Evolutionary conservation across 2,113 vertebrate genomes (phyloP).

Genomic region (Catharus fuscescens): DNA sequence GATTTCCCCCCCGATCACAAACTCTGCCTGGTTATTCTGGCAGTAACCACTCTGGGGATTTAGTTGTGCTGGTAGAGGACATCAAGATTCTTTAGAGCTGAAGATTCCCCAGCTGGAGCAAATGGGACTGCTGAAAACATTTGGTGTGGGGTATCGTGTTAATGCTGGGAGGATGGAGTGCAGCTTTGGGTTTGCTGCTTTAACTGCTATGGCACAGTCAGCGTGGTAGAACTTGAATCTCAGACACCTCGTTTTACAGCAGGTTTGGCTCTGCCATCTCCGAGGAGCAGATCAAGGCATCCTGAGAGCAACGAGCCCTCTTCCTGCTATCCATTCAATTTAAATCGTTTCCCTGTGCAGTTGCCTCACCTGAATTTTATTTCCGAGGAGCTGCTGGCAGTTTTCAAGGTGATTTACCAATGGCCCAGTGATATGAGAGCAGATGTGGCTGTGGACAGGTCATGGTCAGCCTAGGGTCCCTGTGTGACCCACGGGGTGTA

Average conservation of each 20-base stretch:
- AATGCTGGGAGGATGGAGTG: accelerated
- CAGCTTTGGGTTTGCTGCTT: not conserved
- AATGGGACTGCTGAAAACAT: accelerated
- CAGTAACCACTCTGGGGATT: not conserved
- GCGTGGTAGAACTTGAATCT: accelerated
- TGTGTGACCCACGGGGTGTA: not conserved
- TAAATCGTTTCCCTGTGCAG: not conserved
- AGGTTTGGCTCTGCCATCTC: not conserved
- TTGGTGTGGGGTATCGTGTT: not conserved
- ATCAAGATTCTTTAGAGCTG: not conserved
- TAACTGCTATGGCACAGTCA: not conserved
- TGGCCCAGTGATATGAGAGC: not conserved
- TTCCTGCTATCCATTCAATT: not conserved
- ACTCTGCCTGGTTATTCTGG: not conserved
- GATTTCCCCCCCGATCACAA: not conserved
- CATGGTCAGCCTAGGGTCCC: not conserved
- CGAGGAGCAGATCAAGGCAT: not conserved
- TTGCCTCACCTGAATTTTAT: not conserved
- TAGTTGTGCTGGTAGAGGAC: not conserved
- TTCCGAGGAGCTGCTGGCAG: not conserved
- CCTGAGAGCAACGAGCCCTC: not conserved
- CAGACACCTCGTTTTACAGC: not conserved
- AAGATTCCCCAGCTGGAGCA: not conserved
- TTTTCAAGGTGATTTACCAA: not conserved
- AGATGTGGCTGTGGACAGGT: not conserved